phyloP scores from a whole-genome alignment of 1,140 invertebrate species.

The Nasonia giraulti region DNA sequence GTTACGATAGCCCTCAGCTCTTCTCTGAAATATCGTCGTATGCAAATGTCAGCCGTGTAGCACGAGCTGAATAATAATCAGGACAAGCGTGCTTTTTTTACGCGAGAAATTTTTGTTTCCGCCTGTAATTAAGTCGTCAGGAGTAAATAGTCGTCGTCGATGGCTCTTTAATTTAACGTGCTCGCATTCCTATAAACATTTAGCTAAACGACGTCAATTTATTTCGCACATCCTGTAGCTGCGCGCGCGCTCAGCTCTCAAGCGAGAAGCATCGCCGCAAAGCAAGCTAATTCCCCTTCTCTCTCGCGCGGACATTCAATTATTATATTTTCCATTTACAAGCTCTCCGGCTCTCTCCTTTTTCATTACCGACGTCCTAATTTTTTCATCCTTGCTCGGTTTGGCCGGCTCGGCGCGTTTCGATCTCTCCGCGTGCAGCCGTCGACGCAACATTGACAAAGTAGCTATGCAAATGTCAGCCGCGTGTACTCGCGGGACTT shows the following conservation, averaged over 20 bases:
- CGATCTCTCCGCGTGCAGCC: conserved; percentile 37
- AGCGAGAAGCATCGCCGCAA: neutral
- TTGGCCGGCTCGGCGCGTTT: conserved; percentile 30
- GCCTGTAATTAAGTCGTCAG: neutral
- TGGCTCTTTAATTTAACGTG: neutral
- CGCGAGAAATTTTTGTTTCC: neutral
- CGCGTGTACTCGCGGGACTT: conserved; percentile 58
- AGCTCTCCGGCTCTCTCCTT: neutral
- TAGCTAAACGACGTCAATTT: neutral
- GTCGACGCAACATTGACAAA: conserved; percentile 65
- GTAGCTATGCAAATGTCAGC: conserved; percentile 52
- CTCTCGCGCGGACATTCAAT: neutral
- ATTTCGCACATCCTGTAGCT: neutral
- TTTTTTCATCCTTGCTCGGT: conserved; percentile 11
- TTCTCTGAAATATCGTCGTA: neutral
- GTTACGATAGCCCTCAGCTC: no score
- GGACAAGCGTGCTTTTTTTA: no score
- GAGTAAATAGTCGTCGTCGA: neutral
- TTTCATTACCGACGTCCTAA: neutral
- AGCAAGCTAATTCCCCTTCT: conserved; percentile 3
- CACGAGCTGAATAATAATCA: no score
- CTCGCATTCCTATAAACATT: neutral
- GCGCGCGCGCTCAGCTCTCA: no score
- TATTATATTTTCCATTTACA: neutral
- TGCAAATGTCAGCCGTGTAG: neutral